Percentiles rank a stretch among this genome's conserved stretches.
These are phyloP conservation scores for Euglossa dilemma DNA, from an alignment of 1,140 invertebrate genomes.

Conservation along the genomic window DNA sequence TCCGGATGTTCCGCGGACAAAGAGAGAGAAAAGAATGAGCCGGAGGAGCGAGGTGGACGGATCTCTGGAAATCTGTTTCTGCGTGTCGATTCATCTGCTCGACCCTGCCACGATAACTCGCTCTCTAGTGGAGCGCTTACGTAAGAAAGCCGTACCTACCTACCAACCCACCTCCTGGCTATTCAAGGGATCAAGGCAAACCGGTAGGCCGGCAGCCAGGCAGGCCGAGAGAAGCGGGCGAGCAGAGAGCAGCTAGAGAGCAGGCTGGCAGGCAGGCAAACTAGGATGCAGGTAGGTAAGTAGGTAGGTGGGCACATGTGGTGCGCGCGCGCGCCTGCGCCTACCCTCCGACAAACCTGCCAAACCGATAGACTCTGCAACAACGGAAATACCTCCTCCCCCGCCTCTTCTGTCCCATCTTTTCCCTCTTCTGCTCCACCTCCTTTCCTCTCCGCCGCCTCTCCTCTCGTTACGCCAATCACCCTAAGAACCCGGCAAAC, in stretches of 20 bases:
- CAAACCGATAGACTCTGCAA: constrained; percentile 46
- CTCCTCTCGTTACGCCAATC: too few species aligned
- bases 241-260: constrained; percentile 17
- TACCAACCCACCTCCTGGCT: constrained; percentile 63
- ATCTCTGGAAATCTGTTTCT: constrained; percentile 27
- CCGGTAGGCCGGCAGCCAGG: constrained; percentile 55
- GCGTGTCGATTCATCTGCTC: constrained; percentile 1
- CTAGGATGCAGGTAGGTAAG: constrained; percentile 59
- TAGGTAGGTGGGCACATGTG: constrained; percentile 55
- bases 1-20: too few species aligned
- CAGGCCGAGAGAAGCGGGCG: constrained; percentile 10
- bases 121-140: constrained; percentile 55
- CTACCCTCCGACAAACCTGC: constrained; percentile 49
- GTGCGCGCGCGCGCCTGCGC: constrained; percentile 29
- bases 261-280: constrained; percentile 16
- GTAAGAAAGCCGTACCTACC: constrained; percentile 63
- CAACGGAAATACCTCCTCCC: constrained; percentile 42
- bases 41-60: not conserved
- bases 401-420: constrained; percentile 26
- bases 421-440: constrained; percentile 22
- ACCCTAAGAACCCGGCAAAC: too few species aligned
- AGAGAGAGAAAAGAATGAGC: not conserved
- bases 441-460: not conserved
- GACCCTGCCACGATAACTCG: constrained; percentile 45
- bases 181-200: constrained; percentile 73